Evolutionary conservation across 1,140 invertebrate species (phyloP).

Genomic region (Formica selysi): DNA sequence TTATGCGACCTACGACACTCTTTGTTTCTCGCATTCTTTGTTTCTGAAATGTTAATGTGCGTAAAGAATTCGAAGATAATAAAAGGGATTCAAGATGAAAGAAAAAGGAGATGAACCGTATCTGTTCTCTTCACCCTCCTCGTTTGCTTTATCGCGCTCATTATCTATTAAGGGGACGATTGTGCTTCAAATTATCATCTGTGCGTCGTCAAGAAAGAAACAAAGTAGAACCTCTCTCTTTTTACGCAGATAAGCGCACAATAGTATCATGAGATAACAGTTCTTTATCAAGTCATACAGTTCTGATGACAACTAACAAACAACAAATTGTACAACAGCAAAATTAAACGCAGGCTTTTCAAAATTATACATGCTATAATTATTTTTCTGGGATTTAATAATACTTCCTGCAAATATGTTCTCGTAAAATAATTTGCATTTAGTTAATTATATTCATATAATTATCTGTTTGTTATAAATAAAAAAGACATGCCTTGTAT

Average conservation of each 20-base stretch:
- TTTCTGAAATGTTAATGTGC: neutral
- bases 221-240: neutral
- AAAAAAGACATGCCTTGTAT: neutral
- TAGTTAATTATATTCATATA: neutral
- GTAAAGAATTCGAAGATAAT: neutral
- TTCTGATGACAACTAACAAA: constrained; percentile 32
- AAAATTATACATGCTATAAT: constrained; percentile 1
- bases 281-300: constrained; percentile 30
- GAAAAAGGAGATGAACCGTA: neutral
- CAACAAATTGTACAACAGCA: constrained; percentile 18
- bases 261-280: constrained; percentile 13
- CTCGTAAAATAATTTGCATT: neutral
- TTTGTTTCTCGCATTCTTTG: neutral
- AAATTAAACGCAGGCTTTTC: neutral
- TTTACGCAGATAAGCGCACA: constrained; percentile 27
- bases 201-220: constrained; percentile 39
- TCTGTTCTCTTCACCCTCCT: neutral
- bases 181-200: constrained; percentile 19
- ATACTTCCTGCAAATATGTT: neutral
- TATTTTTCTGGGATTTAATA: neutral
- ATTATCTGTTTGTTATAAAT: neutral
- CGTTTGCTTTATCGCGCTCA: constrained; percentile 1
- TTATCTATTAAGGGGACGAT: constrained; percentile 44
- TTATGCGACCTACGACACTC: neutral
- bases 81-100: neutral